Evolutionary conservation across 2,113 vertebrate species (phyloP), one percentile per base, ranked within the genome.

Genomic region (Saccopteryx leptura): DNA sequence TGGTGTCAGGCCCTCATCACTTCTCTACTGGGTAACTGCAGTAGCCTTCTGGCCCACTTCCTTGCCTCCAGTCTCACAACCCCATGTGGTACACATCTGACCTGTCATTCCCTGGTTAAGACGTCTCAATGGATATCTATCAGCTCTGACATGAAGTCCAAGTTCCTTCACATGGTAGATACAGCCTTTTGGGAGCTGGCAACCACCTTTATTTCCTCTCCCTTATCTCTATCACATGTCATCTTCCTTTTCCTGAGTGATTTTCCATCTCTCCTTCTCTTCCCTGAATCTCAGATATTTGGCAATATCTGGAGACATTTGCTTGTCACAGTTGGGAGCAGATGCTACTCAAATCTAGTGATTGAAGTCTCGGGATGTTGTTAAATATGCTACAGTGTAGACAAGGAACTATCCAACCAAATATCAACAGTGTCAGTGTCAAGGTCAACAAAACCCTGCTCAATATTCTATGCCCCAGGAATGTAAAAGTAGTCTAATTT

Each of bases 241-340:
- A 87, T 86, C 65, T 14, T 82, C 74, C 21, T 76, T 76, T 76
- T 76, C 79, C 31, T 50, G 39, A 33, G 18, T 68, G 54, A 83
- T 82, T 72, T 76, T 50, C 18, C 13, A 79, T 66, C 5, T n/a
- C 26, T 17, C 46, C 21, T 2, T 26, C 12, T 9, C 4, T 28
- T 10, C 31, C n/a, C n/a, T 56, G 48, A 66, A 23, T 72, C n/a
- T 2, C 28, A 50, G 9, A 54, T 31, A 94, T 66, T 39, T 81
- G 61, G n/a, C 56, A 93, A 28, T 89, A 80, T 46, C 63, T 24
- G 24, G n/a, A 87, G 63, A 93, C 21, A 79, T 66, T 94, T 31
- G 19, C 15, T 72, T 71, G 48, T 58, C 50, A 50, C 1, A 50
- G 48, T 1, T 79, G 5, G 39, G 76, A 13, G 4, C 13, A 50